phyloP scores from a whole-genome alignment of 2,888 invertebrate genomes.

The Leptopterna dolabrata region DNA sequence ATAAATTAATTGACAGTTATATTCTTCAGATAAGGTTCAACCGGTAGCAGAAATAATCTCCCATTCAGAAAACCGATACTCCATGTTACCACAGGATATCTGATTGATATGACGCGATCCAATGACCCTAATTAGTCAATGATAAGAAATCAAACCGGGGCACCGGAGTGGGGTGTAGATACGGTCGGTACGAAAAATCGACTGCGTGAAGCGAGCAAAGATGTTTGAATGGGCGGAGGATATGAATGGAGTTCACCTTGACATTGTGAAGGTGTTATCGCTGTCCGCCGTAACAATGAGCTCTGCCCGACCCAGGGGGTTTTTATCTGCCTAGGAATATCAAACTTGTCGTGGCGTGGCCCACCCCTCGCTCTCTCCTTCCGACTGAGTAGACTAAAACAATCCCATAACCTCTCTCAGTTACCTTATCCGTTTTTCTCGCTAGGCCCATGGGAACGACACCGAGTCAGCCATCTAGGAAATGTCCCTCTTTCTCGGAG shows the following conservation, averaged over 20 bases:
- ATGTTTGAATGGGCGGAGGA: not conserved
- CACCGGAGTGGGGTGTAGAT: not conserved
- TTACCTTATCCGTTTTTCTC: not conserved
- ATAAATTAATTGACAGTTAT: not conserved
- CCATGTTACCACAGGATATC: not conserved
- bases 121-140: conserved; percentile 3
- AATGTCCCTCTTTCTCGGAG: conserved; percentile 7
- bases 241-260: conserved; percentile 39
- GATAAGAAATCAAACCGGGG: not conserved
- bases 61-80: not conserved
- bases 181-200: not conserved
- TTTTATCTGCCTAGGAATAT: conserved; percentile 11
- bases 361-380: not conserved
- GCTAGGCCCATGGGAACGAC: not conserved
- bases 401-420: not conserved
- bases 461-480: not conserved
- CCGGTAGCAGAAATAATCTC: not conserved
- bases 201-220: not conserved
- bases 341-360: not conserved
- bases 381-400: not conserved
- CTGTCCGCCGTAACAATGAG: conserved; percentile 3
- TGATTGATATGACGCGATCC: not conserved
- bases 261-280: conserved; percentile 43
- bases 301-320: not conserved
- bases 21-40: not conserved